phyloP scores from a whole-genome alignment of 1,140 invertebrate species.

The Bicyclus anynana region DNA sequence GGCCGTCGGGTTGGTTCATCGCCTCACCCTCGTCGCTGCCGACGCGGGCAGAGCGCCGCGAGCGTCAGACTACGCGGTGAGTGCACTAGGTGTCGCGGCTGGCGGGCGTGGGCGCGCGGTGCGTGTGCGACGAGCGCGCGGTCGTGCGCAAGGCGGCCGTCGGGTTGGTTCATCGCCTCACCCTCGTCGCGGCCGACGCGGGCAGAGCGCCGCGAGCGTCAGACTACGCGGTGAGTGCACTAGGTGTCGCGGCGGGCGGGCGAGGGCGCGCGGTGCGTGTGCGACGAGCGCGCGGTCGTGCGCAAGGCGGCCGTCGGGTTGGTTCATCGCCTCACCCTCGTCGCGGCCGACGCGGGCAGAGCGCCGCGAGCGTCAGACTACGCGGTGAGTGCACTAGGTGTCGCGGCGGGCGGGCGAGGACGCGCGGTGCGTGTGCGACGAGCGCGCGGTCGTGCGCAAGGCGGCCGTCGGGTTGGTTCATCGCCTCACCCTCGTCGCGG shows the following conservation, averaged over 20 bases:
- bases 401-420: slow-evolving; percentile 45
- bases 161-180: slow-evolving; percentile 44
- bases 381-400: slow-evolving; percentile 37
- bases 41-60: slow-evolving; percentile 3
- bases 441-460: slow-evolving; percentile 57
- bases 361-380: slow-evolving; percentile 30
- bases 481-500: slow-evolving; percentile 30
- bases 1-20: slow-evolving; percentile 46
- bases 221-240: slow-evolving; percentile 39
- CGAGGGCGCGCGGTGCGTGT: slow-evolving; percentile 46
- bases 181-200: slow-evolving; percentile 14
- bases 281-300: slow-evolving; percentile 64
- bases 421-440: slow-evolving; percentile 57
- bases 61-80: slow-evolving; percentile 40
- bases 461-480: slow-evolving; percentile 48
- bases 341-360: not conserved
- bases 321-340: slow-evolving; percentile 40
- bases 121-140: slow-evolving; percentile 63
- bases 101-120: slow-evolving; percentile 43
- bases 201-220: slow-evolving; percentile 14
- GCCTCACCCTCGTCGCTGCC: slow-evolving; percentile 28
- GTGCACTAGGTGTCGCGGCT: slow-evolving; percentile 40
- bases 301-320: slow-evolving; percentile 49
- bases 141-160: slow-evolving; percentile 53
- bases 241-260: slow-evolving; percentile 45